phyloP scores from a whole-genome alignment of 30 jellyfish, hydroid and myxozoan genomes.

The Chrysaora quinquecirrha region DNA sequence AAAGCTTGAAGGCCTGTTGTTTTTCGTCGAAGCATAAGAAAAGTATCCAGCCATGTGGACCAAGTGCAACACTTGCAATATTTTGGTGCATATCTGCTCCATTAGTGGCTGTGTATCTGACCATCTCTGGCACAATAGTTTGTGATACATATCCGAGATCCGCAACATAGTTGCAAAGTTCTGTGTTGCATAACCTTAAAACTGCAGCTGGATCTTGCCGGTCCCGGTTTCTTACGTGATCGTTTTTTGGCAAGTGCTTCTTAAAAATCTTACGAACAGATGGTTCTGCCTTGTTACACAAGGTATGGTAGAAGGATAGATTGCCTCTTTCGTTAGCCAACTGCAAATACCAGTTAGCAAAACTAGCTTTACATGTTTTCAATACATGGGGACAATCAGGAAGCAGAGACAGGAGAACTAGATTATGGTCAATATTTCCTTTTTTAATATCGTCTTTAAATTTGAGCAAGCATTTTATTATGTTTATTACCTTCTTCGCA shows the following conservation, averaged over 20 bases:
- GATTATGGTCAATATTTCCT: neutral
- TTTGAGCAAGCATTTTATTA: neutral
- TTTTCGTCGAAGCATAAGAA: neutral
- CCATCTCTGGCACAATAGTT: no score
- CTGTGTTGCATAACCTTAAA: no score
- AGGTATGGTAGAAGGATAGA: neutral
- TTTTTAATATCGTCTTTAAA: neutral
- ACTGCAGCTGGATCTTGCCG: neutral
- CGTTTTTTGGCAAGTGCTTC: neutral
- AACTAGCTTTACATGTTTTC: slow-evolving; percentile 3
- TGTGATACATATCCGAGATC: no score
- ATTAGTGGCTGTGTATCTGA: neutral
- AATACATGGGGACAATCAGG: neutral
- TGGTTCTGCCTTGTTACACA: neutral
- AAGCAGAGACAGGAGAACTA: neutral
- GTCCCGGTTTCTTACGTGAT: neutral
- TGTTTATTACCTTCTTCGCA: neutral
- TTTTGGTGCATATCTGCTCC: neutral
- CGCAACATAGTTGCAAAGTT: no score
- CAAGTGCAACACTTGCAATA: neutral
- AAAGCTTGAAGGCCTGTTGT: slow-evolving; percentile 2
- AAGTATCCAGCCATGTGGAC: slow-evolving; percentile 4
- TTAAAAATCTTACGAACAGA: no score
- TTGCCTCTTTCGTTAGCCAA: neutral
- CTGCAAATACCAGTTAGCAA: no score